Conservation (phyloP, 1,140 invertebrate species). For the Vollenhovia emeryi region DNA sequence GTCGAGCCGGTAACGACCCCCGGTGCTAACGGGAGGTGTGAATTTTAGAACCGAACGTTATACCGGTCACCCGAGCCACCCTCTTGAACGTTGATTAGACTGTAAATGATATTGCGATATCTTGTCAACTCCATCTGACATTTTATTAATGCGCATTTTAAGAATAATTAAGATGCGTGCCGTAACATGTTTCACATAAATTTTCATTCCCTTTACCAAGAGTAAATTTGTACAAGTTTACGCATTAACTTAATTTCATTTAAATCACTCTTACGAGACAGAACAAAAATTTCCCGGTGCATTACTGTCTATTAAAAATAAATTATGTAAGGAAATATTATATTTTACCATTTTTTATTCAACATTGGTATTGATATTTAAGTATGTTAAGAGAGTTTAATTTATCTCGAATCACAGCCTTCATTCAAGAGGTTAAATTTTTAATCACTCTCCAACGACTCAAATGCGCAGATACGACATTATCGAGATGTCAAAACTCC, state of each 20-base stretch:
- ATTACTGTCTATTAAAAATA: background rate
- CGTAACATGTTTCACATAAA: background rate
- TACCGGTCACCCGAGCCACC: slow-evolving; percentile 6
- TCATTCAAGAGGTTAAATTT: slow-evolving; percentile 1
- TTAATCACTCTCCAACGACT: background rate
- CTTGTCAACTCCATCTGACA: background rate
- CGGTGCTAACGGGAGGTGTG: slow-evolving; percentile 56
- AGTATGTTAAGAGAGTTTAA: background rate
- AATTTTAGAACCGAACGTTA: slow-evolving; percentile 63
- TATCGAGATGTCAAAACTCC: slow-evolving; percentile 43
- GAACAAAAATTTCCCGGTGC: background rate
- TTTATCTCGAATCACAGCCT: background rate
- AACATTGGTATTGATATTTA: background rate
- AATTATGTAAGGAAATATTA: background rate
- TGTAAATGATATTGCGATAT: slow-evolving; percentile 34
- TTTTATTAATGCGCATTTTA: background rate
- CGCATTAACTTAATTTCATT: background rate
- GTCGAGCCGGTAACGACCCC: slow-evolving; percentile 63
- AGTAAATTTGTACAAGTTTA: background rate
- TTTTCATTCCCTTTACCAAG: background rate
- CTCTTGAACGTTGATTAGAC: slow-evolving; percentile 13
- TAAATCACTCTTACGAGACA: background rate
- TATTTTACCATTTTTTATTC: background rate
- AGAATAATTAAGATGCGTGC: background rate
- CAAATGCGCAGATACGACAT: slow-evolving; percentile 1